phyloP scores from a whole-genome alignment of 2,113 vertebrate genomes.

The Lophochroa leadbeateri region DNA sequence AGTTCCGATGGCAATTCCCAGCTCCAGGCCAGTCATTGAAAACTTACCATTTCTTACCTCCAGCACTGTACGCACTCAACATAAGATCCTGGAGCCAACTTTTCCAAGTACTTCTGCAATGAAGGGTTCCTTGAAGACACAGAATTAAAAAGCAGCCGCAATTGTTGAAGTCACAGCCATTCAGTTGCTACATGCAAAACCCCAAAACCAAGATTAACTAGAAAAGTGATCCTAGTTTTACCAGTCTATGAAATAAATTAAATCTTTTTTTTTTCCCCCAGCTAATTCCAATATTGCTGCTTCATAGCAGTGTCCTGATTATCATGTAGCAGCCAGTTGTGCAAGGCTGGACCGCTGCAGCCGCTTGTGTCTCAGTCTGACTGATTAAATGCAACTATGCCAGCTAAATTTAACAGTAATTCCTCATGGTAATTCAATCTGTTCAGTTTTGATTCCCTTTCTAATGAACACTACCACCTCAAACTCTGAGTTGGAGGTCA shows the following conservation, averaged over 20 bases:
- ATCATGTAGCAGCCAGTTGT: rapidly evolving
- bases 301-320: neutral
- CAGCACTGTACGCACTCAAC: neutral
- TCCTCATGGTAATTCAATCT: neutral
- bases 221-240: neutral
- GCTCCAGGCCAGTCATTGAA: neutral
- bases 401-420: neutral
- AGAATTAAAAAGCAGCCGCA: neutral
- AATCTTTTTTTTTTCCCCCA: rapidly evolving
- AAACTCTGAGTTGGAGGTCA: neutral
- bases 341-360: neutral
- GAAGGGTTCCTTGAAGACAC: neutral
- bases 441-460: neutral
- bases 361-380: neutral
- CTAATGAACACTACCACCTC: neutral
- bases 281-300: neutral
- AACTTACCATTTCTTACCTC: neutral
- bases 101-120: neutral
- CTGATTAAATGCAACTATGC: neutral
- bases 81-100: rapidly evolving
- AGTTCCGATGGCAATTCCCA: rapidly evolving
- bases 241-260: neutral
- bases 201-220: neutral
- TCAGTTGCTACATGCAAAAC: rapidly evolving
- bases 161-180: neutral